Evolutionary conservation across 2,113 vertebrate species (phyloP).

Genomic region (Puma concolor): DNA sequence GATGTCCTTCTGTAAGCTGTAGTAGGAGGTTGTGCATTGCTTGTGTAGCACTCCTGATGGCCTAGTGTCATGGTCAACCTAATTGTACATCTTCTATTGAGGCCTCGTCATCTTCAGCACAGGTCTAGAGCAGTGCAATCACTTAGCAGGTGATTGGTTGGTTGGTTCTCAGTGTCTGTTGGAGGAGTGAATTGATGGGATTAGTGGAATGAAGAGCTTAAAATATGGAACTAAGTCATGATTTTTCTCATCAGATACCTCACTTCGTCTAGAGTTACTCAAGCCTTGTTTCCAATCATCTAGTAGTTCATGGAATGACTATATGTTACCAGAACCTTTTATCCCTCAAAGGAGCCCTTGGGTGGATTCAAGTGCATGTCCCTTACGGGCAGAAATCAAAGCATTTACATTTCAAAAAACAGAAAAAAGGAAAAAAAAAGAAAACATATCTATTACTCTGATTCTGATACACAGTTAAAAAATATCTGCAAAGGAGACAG

Average conservation of each 20-base stretch:
- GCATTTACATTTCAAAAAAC: not conserved
- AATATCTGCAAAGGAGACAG: not conserved
- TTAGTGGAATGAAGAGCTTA: not conserved
- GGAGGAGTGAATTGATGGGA: not conserved
- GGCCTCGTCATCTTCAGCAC: not conserved
- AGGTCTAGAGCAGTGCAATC: not conserved
- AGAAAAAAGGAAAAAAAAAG: not conserved
- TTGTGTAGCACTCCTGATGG: not conserved
- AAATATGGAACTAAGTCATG: not conserved
- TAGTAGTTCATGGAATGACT: not conserved
- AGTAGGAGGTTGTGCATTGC: not conserved
- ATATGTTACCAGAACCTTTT: not conserved
- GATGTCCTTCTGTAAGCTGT: not conserved
- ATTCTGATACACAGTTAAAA: conserved; percentile 26
- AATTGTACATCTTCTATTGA: not conserved
- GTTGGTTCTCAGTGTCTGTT: not conserved
- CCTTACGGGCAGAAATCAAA: not conserved
- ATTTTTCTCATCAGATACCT: not conserved
- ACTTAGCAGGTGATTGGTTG: not conserved
- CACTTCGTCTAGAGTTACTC: not conserved
- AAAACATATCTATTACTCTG: not conserved
- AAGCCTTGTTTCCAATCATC: not conserved
- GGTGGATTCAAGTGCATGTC: not conserved
- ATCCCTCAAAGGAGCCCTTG: not conserved
- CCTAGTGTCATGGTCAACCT: not conserved